A percentile compares a stretch with the other conserved stretches of the same genome.
Evolutionary conservation across 2,113 vertebrate species (phyloP).

Genomic region (Lamprotornis superbus): DNA sequence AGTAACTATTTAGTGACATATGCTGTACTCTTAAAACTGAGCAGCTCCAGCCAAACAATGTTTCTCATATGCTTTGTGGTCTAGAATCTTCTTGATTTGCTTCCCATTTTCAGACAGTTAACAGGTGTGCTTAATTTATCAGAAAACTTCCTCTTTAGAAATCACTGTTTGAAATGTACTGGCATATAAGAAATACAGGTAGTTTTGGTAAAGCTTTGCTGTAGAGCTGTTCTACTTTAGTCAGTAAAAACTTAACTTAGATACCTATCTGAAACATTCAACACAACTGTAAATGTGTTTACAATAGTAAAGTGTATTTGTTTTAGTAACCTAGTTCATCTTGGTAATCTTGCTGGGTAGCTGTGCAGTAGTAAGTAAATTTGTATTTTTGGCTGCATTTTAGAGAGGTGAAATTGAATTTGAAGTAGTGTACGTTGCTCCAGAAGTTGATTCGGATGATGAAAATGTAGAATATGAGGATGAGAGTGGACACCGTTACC

Average conservation of each 20-base stretch:
- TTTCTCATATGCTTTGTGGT: neutral
- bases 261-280: neutral
- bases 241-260: neutral
- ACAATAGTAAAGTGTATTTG: neutral
- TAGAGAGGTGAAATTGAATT: slow-evolving; percentile 98
- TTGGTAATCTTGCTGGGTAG: neutral
- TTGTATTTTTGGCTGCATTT: neutral
- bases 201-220: neutral
- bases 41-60: neutral
- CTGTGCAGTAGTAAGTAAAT: neutral
- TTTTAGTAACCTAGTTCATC: neutral
- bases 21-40: fast-evolving
- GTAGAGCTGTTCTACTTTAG: neutral
- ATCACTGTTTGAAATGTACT: neutral
- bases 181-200: neutral
- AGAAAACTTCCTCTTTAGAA: neutral
- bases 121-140: neutral
- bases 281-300: neutral
- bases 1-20: neutral
- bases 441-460: slow-evolving; percentile 97
- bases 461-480: slow-evolving; percentile 99
- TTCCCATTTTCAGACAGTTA: neutral
- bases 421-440: slow-evolving; percentile 98
- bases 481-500: slow-evolving; percentile 94
- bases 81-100: neutral